Evolutionary conservation across 2,113 vertebrate species (phyloP).

Genomic region (Melanerpes aurifrons): DNA sequence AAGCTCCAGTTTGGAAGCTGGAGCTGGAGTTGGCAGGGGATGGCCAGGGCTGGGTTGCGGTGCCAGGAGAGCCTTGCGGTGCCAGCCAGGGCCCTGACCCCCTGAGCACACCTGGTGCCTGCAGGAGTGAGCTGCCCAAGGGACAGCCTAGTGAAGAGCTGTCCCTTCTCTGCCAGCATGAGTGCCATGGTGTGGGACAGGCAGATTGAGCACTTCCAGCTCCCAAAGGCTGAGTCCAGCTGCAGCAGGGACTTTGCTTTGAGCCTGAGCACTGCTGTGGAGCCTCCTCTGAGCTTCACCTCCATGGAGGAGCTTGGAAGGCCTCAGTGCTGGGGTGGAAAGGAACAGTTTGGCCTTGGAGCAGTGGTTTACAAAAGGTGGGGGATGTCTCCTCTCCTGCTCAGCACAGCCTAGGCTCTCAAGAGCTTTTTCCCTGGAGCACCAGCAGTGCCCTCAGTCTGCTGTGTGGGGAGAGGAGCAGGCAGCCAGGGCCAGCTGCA

Average conservation of each 20-base stretch:
- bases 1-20: background rate
- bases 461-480: background rate
- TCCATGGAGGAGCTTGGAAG: accelerated
- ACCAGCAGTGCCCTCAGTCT: background rate
- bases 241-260: background rate
- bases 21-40: background rate
- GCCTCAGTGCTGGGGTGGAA: accelerated
- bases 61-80: background rate
- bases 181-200: background rate
- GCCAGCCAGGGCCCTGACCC: background rate
- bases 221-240: background rate
- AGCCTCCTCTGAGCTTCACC: background rate
- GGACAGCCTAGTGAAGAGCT: background rate
- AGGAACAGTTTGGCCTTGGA: background rate
- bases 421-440: accelerated
- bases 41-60: accelerated
- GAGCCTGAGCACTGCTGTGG: accelerated
- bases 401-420: background rate
- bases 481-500: background rate
- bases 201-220: background rate
- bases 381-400: accelerated
- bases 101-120: background rate
- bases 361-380: accelerated
- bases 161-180: accelerated
- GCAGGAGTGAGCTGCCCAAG: background rate